Evolutionary conservation across 2,888 invertebrate species (phyloP).

Genomic region (Perizoma flavofasciatum): DNA sequence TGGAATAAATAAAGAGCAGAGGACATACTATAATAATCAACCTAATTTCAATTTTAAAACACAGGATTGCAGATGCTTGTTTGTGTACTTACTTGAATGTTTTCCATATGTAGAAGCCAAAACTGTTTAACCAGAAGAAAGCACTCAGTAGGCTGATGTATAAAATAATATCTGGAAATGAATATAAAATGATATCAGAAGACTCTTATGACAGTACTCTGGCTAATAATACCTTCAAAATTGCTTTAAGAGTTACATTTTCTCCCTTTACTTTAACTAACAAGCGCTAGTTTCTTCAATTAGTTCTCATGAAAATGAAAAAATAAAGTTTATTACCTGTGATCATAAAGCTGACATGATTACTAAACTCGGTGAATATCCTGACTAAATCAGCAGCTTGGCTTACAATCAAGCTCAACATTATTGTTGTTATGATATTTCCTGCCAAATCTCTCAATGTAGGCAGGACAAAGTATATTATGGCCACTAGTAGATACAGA

Average conservation of each 20-base stretch:
- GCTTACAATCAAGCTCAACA: constrained; percentile 89
- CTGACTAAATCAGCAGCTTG: constrained; percentile 91
- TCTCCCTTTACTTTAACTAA: too few species aligned
- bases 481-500: constrained; percentile 88
- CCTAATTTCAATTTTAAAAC: too few species aligned
- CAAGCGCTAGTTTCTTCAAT: not conserved
- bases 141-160: constrained; percentile 91
- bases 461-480: constrained; percentile 92
- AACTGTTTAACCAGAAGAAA: constrained; percentile 94
- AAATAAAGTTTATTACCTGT: constrained; percentile 83
- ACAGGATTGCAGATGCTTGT: not conserved
- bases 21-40: too few species aligned
- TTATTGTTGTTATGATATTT: constrained; percentile 92
- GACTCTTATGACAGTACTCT: too few species aligned
- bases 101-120: constrained; percentile 95
- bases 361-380: constrained; percentile 91
- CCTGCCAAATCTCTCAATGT: constrained; percentile 92
- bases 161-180: constrained; percentile 88
- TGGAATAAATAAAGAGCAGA: too few species aligned
- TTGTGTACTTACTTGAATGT: constrained; percentile 87
- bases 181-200: constrained; percentile 19
- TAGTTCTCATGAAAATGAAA: not conserved
- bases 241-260: too few species aligned
- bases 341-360: constrained; percentile 91
- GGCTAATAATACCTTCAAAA: too few species aligned